phyloP scores from a whole-genome alignment of 2,888 invertebrate genomes.

The Nemoura dubitans region DNA sequence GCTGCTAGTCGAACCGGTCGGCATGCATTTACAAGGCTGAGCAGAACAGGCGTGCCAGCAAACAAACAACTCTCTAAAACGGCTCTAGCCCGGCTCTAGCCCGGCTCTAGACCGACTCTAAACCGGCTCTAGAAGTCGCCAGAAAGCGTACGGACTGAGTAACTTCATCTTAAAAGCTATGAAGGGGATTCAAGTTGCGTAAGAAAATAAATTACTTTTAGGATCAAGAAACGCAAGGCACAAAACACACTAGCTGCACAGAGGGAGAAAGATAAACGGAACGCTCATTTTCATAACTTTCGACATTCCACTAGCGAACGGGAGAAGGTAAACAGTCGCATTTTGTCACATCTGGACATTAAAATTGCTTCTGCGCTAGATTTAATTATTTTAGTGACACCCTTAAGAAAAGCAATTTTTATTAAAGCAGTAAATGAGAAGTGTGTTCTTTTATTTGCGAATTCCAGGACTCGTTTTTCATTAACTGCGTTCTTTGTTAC shows the following conservation, averaged over 20 bases:
- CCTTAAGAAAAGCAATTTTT: background rate
- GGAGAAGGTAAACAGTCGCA: no score
- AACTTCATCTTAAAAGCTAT: conserved; percentile 7
- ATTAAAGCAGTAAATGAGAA: background rate
- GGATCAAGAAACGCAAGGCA: background rate
- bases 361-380: background rate
- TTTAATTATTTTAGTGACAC: background rate
- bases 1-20: background rate
- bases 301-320: no score
- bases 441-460: background rate
- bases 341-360: background rate
- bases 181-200: background rate
- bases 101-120: background rate
- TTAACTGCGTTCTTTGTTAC: background rate
- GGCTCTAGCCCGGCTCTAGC: background rate
- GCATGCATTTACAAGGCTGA: background rate
- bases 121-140: background rate
- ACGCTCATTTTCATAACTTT: no score
- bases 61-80: background rate
- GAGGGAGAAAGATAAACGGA: no score
- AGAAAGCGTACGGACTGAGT: background rate
- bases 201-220: background rate
- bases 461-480: background rate
- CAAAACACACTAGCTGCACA: no score
- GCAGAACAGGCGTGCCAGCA: background rate